These are phyloP conservation scores for Potamarius usumacintae DNA, from an alignment of 2,113 vertebrate genomes.

Conservation along the genomic window DNA sequence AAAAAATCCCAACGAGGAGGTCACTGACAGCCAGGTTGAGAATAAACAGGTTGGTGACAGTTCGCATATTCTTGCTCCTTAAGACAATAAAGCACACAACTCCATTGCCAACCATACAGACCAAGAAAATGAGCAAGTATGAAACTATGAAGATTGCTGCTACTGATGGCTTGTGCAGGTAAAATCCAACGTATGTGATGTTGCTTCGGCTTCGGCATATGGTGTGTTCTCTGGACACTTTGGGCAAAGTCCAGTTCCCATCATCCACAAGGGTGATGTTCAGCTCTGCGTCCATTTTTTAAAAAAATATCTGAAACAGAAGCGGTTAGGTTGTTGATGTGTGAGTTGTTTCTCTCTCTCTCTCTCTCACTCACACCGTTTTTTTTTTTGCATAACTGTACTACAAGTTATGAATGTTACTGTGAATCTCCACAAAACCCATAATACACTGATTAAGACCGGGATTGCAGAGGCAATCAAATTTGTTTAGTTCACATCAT, in stretches of 20 bases:
- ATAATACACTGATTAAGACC: not conserved
- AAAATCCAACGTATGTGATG: slow-evolving; percentile 86
- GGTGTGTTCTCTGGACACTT: slow-evolving; percentile 52
- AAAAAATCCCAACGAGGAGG: slow-evolving; percentile 92
- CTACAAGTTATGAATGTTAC: not conserved
- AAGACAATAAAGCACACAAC: slow-evolving; percentile 86
- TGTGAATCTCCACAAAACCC: not conserved
- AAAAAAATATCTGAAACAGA: slow-evolving; percentile 49
- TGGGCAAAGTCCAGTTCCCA: slow-evolving; percentile 67
- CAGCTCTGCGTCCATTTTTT: slow-evolving; percentile 66
- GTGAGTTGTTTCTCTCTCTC: not conserved
- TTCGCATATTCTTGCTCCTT: slow-evolving; percentile 83
- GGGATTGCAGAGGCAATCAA: not conserved
- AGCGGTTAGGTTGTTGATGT: not conserved
- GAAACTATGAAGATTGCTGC: slow-evolving; percentile 85
- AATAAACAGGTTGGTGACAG: slow-evolving; percentile 91
- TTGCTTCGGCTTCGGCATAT: slow-evolving; percentile 67
- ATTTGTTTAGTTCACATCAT: not conserved
- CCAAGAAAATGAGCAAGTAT: slow-evolving; percentile 89
- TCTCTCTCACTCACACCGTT: not conserved
- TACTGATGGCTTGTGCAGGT: slow-evolving; percentile 82
- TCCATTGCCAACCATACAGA: slow-evolving; percentile 89
- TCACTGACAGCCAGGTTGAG: slow-evolving; percentile 91
- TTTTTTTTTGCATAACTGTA: not conserved
- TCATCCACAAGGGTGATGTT: slow-evolving; percentile 65